These are phyloP conservation scores for Thamnophis elegans DNA, from an alignment of 2,797 vertebrate species.

Conservation along the genomic window DNA sequence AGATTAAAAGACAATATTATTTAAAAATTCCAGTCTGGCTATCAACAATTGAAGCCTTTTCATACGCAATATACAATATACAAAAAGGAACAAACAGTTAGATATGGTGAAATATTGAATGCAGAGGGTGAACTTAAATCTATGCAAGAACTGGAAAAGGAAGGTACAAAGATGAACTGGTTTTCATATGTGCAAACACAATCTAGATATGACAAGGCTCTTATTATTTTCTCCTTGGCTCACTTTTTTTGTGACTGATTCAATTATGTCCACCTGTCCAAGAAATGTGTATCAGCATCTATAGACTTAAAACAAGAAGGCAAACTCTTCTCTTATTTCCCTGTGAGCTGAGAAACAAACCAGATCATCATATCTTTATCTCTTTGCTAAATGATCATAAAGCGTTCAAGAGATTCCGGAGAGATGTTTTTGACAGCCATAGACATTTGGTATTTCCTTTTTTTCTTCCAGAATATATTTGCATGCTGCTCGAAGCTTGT, in stretches of 20 bases:
- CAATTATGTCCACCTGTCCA: accelerated
- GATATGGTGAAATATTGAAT: no score
- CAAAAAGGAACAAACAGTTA: no score
- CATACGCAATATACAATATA: no score
- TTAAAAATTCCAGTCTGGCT: no score
- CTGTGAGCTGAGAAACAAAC: not conserved
- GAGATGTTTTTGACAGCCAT: not conserved
- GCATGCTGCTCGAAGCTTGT: not conserved
- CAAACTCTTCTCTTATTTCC: not conserved
- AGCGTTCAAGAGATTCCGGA: not conserved
- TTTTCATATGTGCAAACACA: no score
- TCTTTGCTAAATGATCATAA: not conserved
- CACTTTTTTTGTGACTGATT: not conserved
- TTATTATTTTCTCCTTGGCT: not conserved
- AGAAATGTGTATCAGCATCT: not conserved
- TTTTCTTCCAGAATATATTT: not conserved
- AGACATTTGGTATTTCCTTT: not conserved
- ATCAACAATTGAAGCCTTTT: no score
- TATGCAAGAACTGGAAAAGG: no score
- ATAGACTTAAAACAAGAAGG: not conserved
- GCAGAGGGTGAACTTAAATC: no score
- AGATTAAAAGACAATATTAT: no score
- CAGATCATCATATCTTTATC: not conserved
- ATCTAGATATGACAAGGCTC: not conserved
- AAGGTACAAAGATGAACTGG: no score